Conservation (phyloP, 2,888 invertebrate species). For the Ommatoiulus sabulosus region DNA sequence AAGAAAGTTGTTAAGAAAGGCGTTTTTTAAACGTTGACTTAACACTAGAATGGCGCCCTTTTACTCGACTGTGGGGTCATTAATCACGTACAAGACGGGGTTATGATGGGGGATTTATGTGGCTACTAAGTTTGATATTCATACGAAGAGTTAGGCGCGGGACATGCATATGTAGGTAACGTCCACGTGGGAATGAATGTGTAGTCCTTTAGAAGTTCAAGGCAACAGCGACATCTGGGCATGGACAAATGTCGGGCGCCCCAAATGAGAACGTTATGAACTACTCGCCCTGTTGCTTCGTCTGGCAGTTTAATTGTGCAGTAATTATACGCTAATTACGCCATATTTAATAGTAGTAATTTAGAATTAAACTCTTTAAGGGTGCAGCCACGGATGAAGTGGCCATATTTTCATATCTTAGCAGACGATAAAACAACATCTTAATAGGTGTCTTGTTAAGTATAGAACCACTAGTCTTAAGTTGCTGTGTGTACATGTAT, state of each 20-base stretch:
- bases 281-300: not conserved
- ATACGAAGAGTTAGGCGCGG: not conserved
- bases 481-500: too few species aligned
- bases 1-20: not conserved
- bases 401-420: too few species aligned
- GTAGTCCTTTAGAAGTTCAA: not conserved
- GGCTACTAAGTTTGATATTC: conserved; percentile 23
- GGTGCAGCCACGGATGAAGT: too few species aligned
- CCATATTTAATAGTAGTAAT: too few species aligned
- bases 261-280: not conserved
- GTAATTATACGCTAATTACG: not conserved
- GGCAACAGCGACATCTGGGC: not conserved
- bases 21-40: conserved; percentile 39
- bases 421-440: too few species aligned
- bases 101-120: conserved; percentile 31
- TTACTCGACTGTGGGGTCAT: not conserved
- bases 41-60: not conserved
- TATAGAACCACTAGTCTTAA: too few species aligned
- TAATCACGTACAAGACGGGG: conserved; percentile 40
- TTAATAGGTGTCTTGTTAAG: too few species aligned
- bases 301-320: not conserved
- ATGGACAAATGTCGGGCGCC: not conserved
- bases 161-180: not conserved
- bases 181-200: not conserved
- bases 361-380: too few species aligned